Evolutionary conservation across 2,797 vertebrate genomes (phyloP).

Genomic region (Propithecus deckenii): DNA sequence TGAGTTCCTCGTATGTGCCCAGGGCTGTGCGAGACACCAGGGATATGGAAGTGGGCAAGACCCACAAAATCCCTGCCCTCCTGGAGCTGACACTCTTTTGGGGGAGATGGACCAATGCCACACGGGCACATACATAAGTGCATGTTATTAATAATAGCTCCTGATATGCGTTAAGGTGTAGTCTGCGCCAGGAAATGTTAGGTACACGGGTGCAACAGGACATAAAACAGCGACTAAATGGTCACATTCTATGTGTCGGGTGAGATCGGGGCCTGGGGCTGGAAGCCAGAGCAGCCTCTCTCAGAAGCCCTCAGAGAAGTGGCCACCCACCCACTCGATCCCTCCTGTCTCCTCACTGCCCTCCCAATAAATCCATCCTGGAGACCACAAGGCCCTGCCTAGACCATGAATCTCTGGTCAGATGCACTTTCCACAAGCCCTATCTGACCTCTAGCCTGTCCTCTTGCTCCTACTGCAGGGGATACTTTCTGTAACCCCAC

Average conservation of each 20-base stretch:
- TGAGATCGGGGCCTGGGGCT: not conserved
- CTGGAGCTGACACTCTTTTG: not conserved
- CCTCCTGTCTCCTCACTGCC: not conserved
- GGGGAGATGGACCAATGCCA: not conserved
- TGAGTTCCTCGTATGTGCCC: not conserved
- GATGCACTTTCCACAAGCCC: not conserved
- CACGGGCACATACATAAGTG: rapidly evolving
- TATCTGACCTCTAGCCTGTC: not conserved
- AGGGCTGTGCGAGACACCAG: not conserved
- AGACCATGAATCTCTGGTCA: not conserved
- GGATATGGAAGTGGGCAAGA: no score
- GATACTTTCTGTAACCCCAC: not conserved
- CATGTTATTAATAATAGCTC: rapidly evolving
- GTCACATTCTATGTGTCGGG: not conserved
- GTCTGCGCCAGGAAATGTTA: not conserved
- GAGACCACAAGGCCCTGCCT: not conserved
- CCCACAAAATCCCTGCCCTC: not conserved
- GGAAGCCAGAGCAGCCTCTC: not conserved
- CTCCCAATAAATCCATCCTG: not conserved
- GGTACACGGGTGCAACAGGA: not conserved
- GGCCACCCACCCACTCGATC: no score
- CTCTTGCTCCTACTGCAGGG: not conserved
- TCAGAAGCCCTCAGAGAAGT: not conserved
- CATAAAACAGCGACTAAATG: rapidly evolving
- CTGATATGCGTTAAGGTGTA: rapidly evolving